Evolutionary conservation across 2,888 invertebrate species (phyloP).

Genomic region (Andrena bucephala): DNA sequence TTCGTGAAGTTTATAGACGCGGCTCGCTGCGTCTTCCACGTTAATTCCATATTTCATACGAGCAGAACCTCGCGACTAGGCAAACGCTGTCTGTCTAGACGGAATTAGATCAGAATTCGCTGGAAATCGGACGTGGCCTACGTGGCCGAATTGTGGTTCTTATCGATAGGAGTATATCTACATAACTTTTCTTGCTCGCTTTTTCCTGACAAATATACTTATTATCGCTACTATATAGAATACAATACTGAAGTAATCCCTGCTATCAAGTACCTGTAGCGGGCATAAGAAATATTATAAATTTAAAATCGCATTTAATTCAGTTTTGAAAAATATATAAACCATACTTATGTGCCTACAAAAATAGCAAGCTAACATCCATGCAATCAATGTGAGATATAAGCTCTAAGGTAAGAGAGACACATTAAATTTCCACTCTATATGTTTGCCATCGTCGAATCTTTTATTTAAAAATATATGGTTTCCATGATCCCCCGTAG

Average conservation of each 20-base stretch:
- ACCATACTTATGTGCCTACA: no score
- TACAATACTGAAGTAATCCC: not conserved
- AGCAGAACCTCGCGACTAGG: conserved; percentile 30
- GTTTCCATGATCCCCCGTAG: no score
- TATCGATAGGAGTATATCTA: conserved; percentile 1
- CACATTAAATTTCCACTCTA: no score
- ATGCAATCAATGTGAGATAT: no score
- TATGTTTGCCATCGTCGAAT: no score
- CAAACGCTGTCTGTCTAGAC: conserved; percentile 47
- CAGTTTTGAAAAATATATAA: no score
- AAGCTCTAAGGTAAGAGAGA: no score
- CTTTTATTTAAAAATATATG: no score
- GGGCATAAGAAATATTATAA: no score
- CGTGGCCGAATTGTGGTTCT: conserved; percentile 8
- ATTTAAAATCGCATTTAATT: no score
- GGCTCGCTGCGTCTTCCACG: conserved; percentile 13
- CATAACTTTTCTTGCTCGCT: not conserved
- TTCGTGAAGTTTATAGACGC: conserved; percentile 22
- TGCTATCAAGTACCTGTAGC: not conserved
- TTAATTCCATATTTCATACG: conserved; percentile 27
- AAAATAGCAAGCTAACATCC: no score
- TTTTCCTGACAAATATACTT: not conserved
- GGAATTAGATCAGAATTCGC: conserved; percentile 49
- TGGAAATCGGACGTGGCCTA: conserved; percentile 31
- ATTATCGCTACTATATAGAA: not conserved